Evolutionary conservation across 2,888 invertebrate genomes (phyloP).

Genomic region (Psylliodes chrysocephalus): DNA sequence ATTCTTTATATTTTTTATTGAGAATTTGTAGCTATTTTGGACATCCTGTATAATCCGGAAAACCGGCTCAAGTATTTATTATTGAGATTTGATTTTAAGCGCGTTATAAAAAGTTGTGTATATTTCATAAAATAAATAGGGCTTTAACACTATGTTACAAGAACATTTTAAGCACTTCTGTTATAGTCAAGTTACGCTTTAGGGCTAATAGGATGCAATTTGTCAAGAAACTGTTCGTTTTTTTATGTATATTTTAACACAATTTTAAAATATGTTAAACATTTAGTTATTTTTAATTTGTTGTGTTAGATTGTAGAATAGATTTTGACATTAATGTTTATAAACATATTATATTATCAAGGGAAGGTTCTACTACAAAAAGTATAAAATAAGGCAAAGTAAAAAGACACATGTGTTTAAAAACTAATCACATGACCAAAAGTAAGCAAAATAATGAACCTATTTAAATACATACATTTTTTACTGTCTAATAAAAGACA

Average conservation of each 20-base stretch:
- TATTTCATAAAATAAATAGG: slow-evolving; percentile 47
- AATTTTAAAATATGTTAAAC: no score
- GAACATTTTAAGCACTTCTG: slow-evolving; percentile 48
- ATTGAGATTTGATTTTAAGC: slow-evolving; percentile 11
- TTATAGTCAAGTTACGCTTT: slow-evolving; percentile 45
- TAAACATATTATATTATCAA: no score
- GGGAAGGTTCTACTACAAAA: no score
- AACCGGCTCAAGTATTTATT: slow-evolving; percentile 1
- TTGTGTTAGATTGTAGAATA: no score
- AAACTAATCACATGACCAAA: no score
- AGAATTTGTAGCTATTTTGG: background rate
- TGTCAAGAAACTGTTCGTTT: slow-evolving; percentile 31
- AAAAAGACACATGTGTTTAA: no score
- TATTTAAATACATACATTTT: no score
- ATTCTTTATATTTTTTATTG: background rate
- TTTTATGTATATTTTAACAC: background rate
- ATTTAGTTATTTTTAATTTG: no score
- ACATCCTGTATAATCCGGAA: background rate
- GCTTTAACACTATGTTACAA: slow-evolving; percentile 46
- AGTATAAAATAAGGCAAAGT: background rate
- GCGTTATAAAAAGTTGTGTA: slow-evolving; percentile 36
- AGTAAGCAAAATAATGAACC: no score
- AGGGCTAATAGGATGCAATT: slow-evolving; percentile 18
- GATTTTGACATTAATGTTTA: no score
- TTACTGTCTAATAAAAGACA: slow-evolving; percentile 8